A percentile compares a stretch with the other conserved stretches of the same genome.
These are phyloP conservation scores for Takifugu bimaculatus DNA, from an alignment of 2,113 vertebrate species.

Conservation along the genomic window DNA sequence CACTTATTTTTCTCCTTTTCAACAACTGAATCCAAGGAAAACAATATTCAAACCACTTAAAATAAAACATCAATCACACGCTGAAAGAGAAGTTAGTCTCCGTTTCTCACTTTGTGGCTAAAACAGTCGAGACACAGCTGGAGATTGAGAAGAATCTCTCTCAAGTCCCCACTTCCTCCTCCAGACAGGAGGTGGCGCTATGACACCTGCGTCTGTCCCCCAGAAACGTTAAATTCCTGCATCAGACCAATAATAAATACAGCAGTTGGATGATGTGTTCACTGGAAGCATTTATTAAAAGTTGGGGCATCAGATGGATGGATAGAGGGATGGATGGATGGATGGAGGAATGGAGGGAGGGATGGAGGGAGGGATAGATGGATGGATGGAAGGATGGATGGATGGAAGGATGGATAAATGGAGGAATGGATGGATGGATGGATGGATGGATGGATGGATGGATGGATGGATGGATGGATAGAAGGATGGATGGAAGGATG, in stretches of 20 bases:
- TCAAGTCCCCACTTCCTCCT: neutral
- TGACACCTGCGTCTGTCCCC: constrained; percentile 24
- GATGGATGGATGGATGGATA: too few species aligned
- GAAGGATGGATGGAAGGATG: too few species aligned
- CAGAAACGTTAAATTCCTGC: constrained; percentile 16
- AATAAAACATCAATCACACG: neutral
- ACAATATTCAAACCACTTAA: neutral
- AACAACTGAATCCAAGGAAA: too few species aligned
- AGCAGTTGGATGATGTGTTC: constrained; percentile 23
- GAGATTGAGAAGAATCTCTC: constrained; percentile 24
- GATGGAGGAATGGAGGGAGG: too few species aligned
- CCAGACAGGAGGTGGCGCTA: constrained; percentile 54
- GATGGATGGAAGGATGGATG: too few species aligned
- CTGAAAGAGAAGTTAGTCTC: neutral
- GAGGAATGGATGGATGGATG: too few species aligned
- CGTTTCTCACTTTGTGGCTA: constrained; percentile 9
- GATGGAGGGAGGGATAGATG: too few species aligned
- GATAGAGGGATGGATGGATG: constrained; percentile 21
- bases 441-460: too few species aligned
- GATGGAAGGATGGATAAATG: too few species aligned
- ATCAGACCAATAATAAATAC: constrained; percentile 37
- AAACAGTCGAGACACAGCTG: constrained; percentile 49
- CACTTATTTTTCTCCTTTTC: too few species aligned
- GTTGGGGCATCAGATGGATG: constrained; percentile 40
- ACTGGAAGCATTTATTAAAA: constrained; percentile 50